phyloP scores from a whole-genome alignment of 1,140 invertebrate genomes.

The Drosophila grimshawi region DNA sequence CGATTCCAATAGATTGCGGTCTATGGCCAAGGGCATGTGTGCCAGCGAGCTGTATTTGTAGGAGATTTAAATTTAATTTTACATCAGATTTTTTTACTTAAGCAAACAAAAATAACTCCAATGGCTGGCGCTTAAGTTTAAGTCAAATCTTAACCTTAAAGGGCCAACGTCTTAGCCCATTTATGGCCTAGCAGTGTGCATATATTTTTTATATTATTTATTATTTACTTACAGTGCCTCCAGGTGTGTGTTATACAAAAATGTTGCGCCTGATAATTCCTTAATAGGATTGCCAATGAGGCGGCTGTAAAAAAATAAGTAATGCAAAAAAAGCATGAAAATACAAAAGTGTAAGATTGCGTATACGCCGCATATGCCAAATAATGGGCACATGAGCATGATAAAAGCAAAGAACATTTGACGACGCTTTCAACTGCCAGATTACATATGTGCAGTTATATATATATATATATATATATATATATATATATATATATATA shows the following conservation, averaged over 20 bases:
- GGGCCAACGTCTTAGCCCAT: conserved; percentile 9
- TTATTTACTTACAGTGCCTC: conserved; percentile 85
- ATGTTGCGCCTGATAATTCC: conserved; percentile 84
- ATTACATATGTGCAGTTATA: conserved; percentile 26
- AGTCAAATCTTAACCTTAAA: conserved; percentile 30
- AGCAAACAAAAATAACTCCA: no score
- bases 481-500: not conserved
- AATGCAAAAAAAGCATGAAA: conserved; percentile 30
- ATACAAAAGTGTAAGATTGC: conserved; percentile 52
- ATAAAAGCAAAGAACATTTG: conserved; percentile 45
- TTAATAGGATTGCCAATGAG: conserved; percentile 85
- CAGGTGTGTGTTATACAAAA: conserved; percentile 84
- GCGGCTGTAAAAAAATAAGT: conserved; percentile 75
- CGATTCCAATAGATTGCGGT: conserved; percentile 48
- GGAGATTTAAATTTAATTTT: not conserved
- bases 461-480: conserved; percentile 13
- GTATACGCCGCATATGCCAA: conserved; percentile 59
- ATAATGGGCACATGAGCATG: conserved; percentile 57
- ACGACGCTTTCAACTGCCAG: conserved; percentile 46
- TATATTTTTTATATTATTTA: conserved; percentile 1
- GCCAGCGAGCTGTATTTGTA: conserved; percentile 58
- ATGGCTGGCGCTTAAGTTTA: not conserved
- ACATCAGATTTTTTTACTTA: no score
- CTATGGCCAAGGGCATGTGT: conserved; percentile 66
- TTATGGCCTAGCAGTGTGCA: not conserved